Conservation (phyloP, 2,888 invertebrate genomes). For the Plagiodera versicolora region DNA sequence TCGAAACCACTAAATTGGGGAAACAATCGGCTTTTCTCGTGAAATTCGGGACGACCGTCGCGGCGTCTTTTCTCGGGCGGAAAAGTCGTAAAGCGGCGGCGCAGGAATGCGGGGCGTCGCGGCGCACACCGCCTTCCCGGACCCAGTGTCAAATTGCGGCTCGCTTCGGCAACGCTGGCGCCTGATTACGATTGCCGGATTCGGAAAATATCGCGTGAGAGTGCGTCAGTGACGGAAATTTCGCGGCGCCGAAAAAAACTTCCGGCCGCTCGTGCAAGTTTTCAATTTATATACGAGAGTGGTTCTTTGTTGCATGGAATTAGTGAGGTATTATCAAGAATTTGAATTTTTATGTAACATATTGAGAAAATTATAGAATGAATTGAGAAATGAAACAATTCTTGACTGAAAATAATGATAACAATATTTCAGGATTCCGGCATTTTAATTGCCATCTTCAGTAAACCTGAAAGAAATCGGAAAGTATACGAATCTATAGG, state of each 20-base stretch:
- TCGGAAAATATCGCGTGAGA: neutral
- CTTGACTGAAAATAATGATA: no score
- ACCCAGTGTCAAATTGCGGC: neutral
- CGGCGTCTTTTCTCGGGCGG: neutral
- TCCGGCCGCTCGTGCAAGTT: neutral
- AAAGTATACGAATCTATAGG: no score
- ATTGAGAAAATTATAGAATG: no score
- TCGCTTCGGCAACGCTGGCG: neutral
- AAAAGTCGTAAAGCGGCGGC: neutral
- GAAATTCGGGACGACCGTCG: neutral
- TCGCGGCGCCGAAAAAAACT: neutral
- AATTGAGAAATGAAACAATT: no score
- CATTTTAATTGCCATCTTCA: no score
- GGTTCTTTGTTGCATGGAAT: neutral
- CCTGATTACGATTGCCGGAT: neutral
- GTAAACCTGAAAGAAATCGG: no score
- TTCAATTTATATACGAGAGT: neutral
- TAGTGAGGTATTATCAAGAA: neutral
- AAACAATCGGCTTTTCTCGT: slow-evolving; percentile 12
- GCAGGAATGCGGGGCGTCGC: neutral
- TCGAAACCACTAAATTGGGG: slow-evolving; percentile 17
- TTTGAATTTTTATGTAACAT: neutral
- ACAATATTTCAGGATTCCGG: no score
- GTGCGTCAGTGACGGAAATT: neutral
- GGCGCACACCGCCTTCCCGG: neutral